These are phyloP conservation scores for Hemicordylus capensis DNA, from an alignment of 2,113 vertebrate genomes.

Conservation along the genomic window DNA sequence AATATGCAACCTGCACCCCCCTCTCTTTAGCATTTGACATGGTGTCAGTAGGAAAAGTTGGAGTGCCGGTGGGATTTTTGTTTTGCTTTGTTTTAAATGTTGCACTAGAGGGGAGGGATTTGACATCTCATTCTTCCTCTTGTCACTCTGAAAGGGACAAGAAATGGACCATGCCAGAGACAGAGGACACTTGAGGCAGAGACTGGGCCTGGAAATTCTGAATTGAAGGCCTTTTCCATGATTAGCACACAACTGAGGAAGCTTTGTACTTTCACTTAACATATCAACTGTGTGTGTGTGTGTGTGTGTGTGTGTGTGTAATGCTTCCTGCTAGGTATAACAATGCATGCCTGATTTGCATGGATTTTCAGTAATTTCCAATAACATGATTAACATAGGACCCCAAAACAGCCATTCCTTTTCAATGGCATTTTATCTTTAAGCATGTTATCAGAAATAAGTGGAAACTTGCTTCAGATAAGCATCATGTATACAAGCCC, in stretches of 20 bases:
- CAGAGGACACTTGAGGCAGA: neutral
- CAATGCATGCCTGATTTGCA: neutral
- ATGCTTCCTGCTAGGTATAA: neutral
- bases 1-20: constrained; percentile 36
- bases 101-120: neutral
- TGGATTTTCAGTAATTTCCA: neutral
- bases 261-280: neutral
- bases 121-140: constrained; percentile 45
- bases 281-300: no score
- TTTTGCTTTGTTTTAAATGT: constrained; percentile 4
- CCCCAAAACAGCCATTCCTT: neutral
- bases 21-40: neutral
- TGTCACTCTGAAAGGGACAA: constrained; percentile 24
- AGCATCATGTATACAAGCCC: neutral
- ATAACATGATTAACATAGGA: neutral
- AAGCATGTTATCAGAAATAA: neutral
- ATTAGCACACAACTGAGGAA: neutral
- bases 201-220: neutral
- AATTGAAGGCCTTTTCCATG: neutral
- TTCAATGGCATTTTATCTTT: neutral
- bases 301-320: no score
- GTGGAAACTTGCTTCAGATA: neutral
- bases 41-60: constrained; percentile 15
- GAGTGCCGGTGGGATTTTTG: constrained; percentile 17
- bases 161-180: constrained; percentile 12